Base-by-base conservation (phyloP, 1,140 invertebrate species). In the Batillaria attramentaria region DNA sequence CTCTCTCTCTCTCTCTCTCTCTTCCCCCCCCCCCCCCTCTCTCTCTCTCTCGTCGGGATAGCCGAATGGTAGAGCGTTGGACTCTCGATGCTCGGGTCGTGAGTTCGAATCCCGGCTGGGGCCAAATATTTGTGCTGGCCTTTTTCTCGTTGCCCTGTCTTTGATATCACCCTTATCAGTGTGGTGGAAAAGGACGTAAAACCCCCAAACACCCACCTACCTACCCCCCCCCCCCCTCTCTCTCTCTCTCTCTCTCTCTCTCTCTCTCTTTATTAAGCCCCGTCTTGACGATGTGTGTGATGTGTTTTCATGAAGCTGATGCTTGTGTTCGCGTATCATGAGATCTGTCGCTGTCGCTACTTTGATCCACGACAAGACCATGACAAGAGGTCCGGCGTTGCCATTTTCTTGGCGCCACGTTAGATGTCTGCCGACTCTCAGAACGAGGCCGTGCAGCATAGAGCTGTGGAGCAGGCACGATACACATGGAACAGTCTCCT, bases 221-320 rank as follows among this genome's bases (percentile, higher is more conserved):
- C 28, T 28, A 6, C n/a, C 31, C 57, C 31, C 57, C 57, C n/a
- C 28, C 57, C n/a, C 57, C 31, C 57, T 62, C 57, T 62, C 57
- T 62, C 57, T 62, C 57, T 72, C 39, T 72, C 1, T 72, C 69
- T 72, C 43, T 72, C 39, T 72, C 16, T 72, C 39, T 72, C 39
- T 72, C 39, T 72, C 39, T 72, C 39, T 42, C 18, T 3, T 2
- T 43, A 8, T 8, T 35, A 31, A 65, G 8, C 16, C 8, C 28
- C 16, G 28, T 65, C 10, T 8, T 65, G 46, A 50, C 24, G 46
- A 50, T 50, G 46, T 13, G 10, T 10, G 24, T 50, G 46, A 50
- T 50, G 46, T 13, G 10, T 10, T 13, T 50, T 50, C 10, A 50
- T 50, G 46, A 50, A 10, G 46, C 10, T 50, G 46, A 50, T 50